These are phyloP conservation scores for Rosalia funebris DNA, from an alignment of 2,888 invertebrate species.

Conservation along the genomic window DNA sequence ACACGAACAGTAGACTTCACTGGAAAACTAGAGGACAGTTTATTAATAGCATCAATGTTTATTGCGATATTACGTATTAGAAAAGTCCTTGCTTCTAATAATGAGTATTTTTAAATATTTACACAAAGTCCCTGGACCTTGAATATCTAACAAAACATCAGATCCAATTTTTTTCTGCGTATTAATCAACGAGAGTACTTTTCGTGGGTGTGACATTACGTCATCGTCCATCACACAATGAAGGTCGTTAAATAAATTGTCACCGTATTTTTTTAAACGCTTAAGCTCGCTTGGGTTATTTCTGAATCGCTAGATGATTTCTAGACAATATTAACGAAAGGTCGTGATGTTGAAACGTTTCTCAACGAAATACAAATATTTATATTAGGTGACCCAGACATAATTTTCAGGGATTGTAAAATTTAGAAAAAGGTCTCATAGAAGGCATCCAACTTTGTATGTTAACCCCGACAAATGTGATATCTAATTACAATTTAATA, in stretches of 20 bases:
- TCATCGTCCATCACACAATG: constrained; percentile 36
- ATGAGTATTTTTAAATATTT: constrained; percentile 41
- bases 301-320: background rate
- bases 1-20: background rate
- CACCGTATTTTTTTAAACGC: constrained; percentile 13
- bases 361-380: constrained; percentile 28
- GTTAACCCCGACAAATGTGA: background rate
- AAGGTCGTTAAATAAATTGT: constrained; percentile 25
- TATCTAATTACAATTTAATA: background rate
- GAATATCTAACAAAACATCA: constrained; percentile 34
- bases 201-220: constrained; percentile 41
- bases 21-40: constrained; percentile 9
- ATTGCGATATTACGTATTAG: constrained; percentile 17
- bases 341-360: constrained; percentile 24
- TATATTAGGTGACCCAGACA: constrained; percentile 32
- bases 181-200: constrained; percentile 32
- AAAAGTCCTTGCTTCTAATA: constrained; percentile 35
- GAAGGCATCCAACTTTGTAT: background rate
- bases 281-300: background rate
- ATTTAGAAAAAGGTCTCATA: background rate
- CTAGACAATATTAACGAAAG: constrained; percentile 27
- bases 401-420: constrained; percentile 16
- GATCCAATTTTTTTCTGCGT: constrained; percentile 31
- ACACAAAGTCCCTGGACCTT: constrained; percentile 42
- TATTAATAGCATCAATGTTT: constrained; percentile 11